These are phyloP conservation scores for Hemibagrus wyckioides DNA, from an alignment of 2,113 vertebrate species.

Conservation along the genomic window DNA sequence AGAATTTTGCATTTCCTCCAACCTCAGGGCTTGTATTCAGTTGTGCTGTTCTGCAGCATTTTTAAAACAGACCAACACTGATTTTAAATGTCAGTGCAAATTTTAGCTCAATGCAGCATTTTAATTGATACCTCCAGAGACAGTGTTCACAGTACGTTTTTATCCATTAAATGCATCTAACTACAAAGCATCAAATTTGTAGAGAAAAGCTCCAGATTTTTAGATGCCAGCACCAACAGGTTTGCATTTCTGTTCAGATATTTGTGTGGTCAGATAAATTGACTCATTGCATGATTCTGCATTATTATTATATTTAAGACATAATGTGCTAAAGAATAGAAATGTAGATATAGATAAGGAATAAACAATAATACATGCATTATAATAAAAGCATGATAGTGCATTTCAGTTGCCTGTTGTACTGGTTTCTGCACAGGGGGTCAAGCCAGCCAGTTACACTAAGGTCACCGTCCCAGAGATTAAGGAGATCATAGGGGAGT, in stretches of 20 bases:
- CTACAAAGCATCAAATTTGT: background rate
- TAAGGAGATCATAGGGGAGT: conserved; percentile 97
- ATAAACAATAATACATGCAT: no score
- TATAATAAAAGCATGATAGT: background rate
- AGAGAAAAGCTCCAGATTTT: background rate
- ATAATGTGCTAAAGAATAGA: background rate
- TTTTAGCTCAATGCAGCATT: background rate
- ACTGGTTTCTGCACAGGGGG: conserved; percentile 75
- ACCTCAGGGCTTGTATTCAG: background rate
- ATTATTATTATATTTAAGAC: background rate
- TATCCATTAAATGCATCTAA: background rate
- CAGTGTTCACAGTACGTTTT: background rate
- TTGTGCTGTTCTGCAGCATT: background rate
- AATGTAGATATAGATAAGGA: background rate
- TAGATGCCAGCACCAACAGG: background rate
- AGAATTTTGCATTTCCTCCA: background rate
- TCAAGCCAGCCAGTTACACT: conserved; percentile 95
- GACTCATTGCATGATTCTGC: background rate
- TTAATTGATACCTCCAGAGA: background rate
- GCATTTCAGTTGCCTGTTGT: background rate
- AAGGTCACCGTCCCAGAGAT: conserved; percentile 96
- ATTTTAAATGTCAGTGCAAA: conserved; percentile 5
- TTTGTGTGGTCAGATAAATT: background rate
- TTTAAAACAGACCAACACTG: background rate
- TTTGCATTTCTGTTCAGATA: background rate